A percentile compares a stretch with the other conserved stretches of the same genome.
These are phyloP conservation scores for Oryctes rhinoceros DNA, from an alignment of 1,140 invertebrate species.

Conservation along the genomic window DNA sequence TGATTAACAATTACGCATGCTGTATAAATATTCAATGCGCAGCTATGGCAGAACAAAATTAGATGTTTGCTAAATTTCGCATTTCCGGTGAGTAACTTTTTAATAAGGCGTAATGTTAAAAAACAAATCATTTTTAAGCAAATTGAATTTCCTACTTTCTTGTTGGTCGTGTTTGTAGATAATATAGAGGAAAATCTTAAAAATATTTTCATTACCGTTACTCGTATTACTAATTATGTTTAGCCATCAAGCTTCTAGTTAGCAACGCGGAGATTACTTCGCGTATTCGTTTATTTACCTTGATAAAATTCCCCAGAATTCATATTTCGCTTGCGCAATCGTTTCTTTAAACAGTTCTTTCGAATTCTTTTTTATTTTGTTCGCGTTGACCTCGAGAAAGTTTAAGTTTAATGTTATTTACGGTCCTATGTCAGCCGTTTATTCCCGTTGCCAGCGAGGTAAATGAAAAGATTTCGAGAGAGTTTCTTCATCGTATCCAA, in stretches of 20 bases:
- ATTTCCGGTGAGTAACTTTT: too few species aligned
- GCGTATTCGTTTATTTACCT: not conserved
- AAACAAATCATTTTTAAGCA: too few species aligned
- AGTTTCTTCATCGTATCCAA: not conserved
- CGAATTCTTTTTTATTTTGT: conserved; percentile 2
- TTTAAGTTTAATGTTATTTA: conserved; percentile 13
- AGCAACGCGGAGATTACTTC: not conserved
- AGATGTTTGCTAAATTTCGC: too few species aligned
- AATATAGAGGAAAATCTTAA: too few species aligned
- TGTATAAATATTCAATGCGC: too few species aligned
- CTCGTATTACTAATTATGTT: too few species aligned
- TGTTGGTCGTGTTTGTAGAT: too few species aligned
- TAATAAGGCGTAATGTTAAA: too few species aligned
- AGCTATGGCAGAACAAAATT: too few species aligned
- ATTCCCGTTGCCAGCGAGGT: not conserved
- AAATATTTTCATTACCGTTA: too few species aligned
- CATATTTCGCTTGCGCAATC: not conserved
- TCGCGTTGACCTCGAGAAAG: not conserved
- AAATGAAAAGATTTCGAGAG: conserved; percentile 3
- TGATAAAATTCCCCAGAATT: not conserved
- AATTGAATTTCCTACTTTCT: too few species aligned
- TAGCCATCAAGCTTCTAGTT: not conserved
- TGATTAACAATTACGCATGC: too few species aligned
- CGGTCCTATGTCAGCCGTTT: not conserved
- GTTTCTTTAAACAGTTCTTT: conserved; percentile 17